Percentiles rank a stretch among this genome's conserved stretches.
These are phyloP conservation scores for Apantesis nais DNA, from an alignment of 2,888 invertebrate genomes.

Conservation along the genomic window DNA sequence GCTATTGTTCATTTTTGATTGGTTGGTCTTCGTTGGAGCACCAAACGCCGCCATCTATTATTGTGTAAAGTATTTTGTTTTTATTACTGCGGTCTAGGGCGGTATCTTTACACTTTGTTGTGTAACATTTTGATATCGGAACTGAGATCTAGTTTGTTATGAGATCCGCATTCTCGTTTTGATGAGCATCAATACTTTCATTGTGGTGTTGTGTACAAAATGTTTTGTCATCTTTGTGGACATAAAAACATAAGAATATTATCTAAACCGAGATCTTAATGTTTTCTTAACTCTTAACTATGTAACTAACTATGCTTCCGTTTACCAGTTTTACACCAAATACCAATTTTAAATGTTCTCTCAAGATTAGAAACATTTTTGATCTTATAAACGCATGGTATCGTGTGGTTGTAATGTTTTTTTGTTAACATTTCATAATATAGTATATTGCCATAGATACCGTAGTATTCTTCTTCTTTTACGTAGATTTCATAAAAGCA, in stretches of 20 bases:
- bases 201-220: conserved; percentile 39
- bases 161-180: conserved; percentile 55
- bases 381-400: background rate
- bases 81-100: conserved; percentile 45
- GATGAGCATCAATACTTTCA: conserved; percentile 44
- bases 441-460: too few relatives aligned
- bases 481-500: too few relatives aligned
- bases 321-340: conserved; percentile 1
- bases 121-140: conserved; percentile 55
- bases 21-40: conserved; percentile 56
- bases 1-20: conserved; percentile 69
- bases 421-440: too few relatives aligned
- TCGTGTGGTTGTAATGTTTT: too few relatives aligned
- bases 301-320: background rate
- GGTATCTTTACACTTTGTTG: conserved; percentile 45
- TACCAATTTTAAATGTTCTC: background rate
- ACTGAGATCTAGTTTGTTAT: conserved; percentile 57
- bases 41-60: conserved; percentile 49
- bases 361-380: background rate
- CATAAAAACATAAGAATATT: conserved; percentile 18
- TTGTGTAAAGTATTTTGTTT: conserved; percentile 61
- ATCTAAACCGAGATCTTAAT: conserved; percentile 24
- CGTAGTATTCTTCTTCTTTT: too few relatives aligned
- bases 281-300: conserved; percentile 22
- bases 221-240: conserved; percentile 40